Evolutionary conservation across 2,797 vertebrate species (phyloP).

Genomic region (Melanotaenia maccullochi): DNA sequence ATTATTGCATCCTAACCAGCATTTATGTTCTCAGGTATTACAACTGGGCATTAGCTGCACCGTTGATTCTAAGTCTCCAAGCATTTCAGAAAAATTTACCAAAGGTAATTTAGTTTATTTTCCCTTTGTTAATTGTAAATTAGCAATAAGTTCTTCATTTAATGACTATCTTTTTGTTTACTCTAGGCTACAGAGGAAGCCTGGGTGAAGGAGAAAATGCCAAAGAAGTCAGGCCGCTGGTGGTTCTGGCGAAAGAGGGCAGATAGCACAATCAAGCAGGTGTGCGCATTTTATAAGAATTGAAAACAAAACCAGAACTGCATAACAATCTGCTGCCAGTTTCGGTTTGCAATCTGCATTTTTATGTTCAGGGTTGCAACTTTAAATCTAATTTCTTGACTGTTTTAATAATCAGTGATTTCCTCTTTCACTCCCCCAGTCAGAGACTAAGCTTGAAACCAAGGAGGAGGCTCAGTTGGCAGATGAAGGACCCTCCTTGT

Average conservation of each 20-base stretch:
- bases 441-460: constrained; percentile 90
- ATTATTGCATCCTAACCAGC: constrained; percentile 10
- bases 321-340: not conserved
- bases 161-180: constrained; percentile 7
- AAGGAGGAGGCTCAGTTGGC: constrained; percentile 84
- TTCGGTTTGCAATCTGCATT: not conserved
- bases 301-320: not conserved
- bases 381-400: not conserved
- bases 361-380: not conserved
- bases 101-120: constrained; percentile 81
- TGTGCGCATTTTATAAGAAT: constrained; percentile 50
- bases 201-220: constrained; percentile 98
- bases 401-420: not conserved
- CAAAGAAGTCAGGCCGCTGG: constrained; percentile 98
- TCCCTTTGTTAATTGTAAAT: not conserved
- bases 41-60: constrained; percentile 97
- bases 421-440: constrained; percentile 66
- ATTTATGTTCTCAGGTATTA: constrained; percentile 87
- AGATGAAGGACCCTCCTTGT: constrained; percentile 80
- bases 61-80: constrained; percentile 95
- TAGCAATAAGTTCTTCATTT: not conserved
- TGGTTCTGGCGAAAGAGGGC: constrained; percentile 97
- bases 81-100: constrained; percentile 99
- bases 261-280: constrained; percentile 94
- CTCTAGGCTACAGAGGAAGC: constrained; percentile 94